Conservation (phyloP, 2,113 vertebrate genomes). For the Ictalurus furcatus region DNA sequence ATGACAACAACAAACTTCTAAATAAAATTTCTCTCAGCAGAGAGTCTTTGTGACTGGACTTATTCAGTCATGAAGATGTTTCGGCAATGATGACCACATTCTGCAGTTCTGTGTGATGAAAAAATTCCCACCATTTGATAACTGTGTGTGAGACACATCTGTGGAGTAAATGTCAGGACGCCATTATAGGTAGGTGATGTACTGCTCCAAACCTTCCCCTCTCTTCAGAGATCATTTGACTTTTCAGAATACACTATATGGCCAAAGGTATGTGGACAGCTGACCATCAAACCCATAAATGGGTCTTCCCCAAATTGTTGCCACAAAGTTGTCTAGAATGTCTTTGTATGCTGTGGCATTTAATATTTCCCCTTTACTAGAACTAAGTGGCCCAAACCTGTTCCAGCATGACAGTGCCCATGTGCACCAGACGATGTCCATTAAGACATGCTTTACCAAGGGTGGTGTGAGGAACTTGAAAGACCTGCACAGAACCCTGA, state of each 20-base stretch:
- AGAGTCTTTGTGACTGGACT: not conserved
- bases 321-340: not conserved
- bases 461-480: not conserved
- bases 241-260: not conserved
- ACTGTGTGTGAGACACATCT: not conserved
- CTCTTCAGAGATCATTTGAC: not conserved
- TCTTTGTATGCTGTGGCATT: not conserved
- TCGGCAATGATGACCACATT: not conserved
- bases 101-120: not conserved
- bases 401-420: not conserved
- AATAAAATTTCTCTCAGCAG: not conserved
- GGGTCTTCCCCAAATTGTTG: not conserved
- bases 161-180: not conserved
- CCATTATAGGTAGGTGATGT: not conserved
- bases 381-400: not conserved
- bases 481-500: not conserved
- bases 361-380: not conserved
- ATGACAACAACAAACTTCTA: not conserved
- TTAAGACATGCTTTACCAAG: not conserved
- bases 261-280: not conserved
- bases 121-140: not conserved
- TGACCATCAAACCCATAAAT: not conserved
- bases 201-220: not conserved
- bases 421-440: not conserved
- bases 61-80: not conserved